These are phyloP conservation scores for Agrochola circellaris DNA, from an alignment of 2,888 invertebrate genomes.

Conservation along the genomic window DNA sequence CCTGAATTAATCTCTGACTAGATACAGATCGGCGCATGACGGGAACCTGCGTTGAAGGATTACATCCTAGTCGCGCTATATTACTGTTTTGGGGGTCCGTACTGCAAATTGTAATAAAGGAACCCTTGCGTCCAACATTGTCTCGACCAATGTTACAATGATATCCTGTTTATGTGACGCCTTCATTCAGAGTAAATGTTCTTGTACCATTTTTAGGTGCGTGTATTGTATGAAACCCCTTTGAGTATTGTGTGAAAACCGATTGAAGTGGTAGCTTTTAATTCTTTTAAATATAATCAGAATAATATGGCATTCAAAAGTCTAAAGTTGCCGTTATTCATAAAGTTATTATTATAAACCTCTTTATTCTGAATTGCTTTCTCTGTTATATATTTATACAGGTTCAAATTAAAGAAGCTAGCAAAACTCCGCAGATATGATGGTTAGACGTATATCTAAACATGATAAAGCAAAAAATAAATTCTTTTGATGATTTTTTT, in stretches of 20 bases:
- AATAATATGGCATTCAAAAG: background rate
- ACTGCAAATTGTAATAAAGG: background rate
- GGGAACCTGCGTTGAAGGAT: conserved; percentile 48
- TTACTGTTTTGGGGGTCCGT: conserved; percentile 33
- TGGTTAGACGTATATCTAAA: too few relatives aligned
- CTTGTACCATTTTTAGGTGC: too few relatives aligned
- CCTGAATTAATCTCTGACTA: conserved; percentile 55
- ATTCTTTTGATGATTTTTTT: too few relatives aligned
- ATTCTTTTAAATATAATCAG: background rate
- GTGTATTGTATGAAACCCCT: background rate
- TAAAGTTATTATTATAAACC: background rate
- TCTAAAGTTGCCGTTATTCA: background rate
- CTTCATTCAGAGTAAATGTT: background rate
- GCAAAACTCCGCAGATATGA: too few relatives aligned
- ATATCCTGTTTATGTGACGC: too few relatives aligned
- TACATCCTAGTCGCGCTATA: conserved; percentile 46
- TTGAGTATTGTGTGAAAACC: too few relatives aligned
- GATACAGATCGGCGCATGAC: conserved; percentile 59
- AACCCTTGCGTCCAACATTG: background rate
- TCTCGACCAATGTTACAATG: background rate
- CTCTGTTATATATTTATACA: background rate
- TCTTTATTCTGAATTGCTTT: background rate
- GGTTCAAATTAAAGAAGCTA: too few relatives aligned
- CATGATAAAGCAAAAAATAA: too few relatives aligned
- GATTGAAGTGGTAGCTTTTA: background rate